Evolutionary conservation across 2,888 invertebrate species (phyloP).

Genomic region (Patella depressa): DNA sequence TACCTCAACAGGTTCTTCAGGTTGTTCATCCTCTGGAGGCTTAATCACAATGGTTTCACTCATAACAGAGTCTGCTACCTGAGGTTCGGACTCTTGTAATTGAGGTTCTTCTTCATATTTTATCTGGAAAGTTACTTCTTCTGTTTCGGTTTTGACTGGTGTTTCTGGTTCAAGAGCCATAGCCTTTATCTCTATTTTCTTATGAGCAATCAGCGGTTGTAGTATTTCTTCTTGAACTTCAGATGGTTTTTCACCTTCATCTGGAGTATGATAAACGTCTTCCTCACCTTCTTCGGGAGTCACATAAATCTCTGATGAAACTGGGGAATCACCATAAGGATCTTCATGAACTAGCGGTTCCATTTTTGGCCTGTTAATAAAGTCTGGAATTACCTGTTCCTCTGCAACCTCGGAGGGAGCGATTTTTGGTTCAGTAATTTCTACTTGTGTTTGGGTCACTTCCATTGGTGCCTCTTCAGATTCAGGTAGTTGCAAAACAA

Average conservation of each 20-base stretch:
- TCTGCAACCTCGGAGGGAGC: conserved; percentile 44
- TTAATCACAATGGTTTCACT: conserved; percentile 31
- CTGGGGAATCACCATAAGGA: conserved; percentile 46
- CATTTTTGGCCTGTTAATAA: conserved; percentile 53
- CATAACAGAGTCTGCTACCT: conserved; percentile 17
- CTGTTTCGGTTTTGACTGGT: conserved; percentile 1
- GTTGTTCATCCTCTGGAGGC: conserved; percentile 41
- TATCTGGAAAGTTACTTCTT: conserved; percentile 1
- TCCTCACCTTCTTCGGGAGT: conserved; percentile 33
- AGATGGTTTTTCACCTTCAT: conserved; percentile 6
- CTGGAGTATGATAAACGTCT: conserved; percentile 37
- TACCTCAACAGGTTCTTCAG: conserved; percentile 32
- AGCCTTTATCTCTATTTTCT: conserved; percentile 14
- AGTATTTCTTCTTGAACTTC: background rate
- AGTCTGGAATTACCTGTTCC: conserved; percentile 46
- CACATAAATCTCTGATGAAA: conserved; percentile 34
- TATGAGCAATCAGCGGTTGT: conserved; percentile 15
- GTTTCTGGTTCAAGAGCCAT: conserved; percentile 15
- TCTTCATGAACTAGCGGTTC: conserved; percentile 52
- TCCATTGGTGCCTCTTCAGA: conserved; percentile 33
- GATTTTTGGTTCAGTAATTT: conserved; percentile 15
- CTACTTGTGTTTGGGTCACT: conserved; percentile 35
- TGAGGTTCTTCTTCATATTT: background rate
- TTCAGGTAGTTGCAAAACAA: conserved; percentile 15
- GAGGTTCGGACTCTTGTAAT: background rate